Evolutionary conservation across 2,797 vertebrate species (phyloP).

Genomic region (Australoheros facetus): DNA sequence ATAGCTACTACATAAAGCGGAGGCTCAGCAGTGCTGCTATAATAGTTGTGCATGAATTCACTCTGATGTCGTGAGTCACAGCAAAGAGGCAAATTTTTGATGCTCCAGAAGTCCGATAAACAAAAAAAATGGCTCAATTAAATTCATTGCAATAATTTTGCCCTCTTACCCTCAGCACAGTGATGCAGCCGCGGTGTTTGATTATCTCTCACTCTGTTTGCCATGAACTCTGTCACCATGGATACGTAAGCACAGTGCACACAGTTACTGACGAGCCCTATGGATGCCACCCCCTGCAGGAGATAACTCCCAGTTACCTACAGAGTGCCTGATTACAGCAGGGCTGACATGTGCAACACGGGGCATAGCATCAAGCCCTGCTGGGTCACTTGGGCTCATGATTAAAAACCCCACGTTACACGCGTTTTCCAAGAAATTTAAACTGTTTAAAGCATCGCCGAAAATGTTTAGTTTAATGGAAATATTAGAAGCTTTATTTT

Average conservation of each 20-base stretch:
- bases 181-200: not conserved
- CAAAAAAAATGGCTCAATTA: not conserved
- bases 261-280: not conserved
- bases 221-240: conserved; percentile 29
- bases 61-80: not conserved
- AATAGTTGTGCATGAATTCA: not conserved
- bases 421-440: not conserved
- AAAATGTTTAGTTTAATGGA: not conserved
- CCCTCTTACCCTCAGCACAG: not conserved
- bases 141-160: conserved; percentile 11
- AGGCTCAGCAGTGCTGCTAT: not conserved
- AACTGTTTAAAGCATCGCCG: not conserved
- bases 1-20: not conserved
- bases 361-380: not conserved
- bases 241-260: conserved; percentile 25
- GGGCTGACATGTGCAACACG: conserved; percentile 5
- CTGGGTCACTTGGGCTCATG: conserved; percentile 6
- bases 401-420: conserved; percentile 11
- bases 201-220: conserved; percentile 9
- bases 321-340: conserved; percentile 24
- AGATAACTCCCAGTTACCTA: not conserved
- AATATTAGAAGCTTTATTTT: not conserved
- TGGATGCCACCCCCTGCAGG: conserved; percentile 3
- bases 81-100: not conserved
- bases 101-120: not conserved